Conservation (phyloP, 2,888 invertebrate genomes). For the Oscheius onirici region DNA sequence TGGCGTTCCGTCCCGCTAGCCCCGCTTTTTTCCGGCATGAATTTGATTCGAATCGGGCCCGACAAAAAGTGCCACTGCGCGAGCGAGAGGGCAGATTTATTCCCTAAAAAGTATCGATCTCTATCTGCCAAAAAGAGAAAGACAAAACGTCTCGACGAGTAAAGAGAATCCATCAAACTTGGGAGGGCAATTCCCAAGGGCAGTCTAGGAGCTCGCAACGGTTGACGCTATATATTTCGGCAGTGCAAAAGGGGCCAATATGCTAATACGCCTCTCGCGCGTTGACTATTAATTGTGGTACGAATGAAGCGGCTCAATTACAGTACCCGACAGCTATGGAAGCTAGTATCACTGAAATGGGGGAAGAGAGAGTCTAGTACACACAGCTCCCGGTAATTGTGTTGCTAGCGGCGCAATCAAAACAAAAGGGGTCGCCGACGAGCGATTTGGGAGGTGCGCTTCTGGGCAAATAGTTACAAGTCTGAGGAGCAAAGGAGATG, state of each 20-base stretch:
- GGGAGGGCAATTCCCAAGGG: constrained; percentile 1
- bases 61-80: not conserved
- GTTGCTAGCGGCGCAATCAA: constrained; percentile 23
- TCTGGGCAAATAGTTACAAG: constrained; percentile 28
- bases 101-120: constrained; percentile 17
- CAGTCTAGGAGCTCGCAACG: not conserved
- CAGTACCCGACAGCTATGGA: too few species aligned
- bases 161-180: constrained; percentile 18
- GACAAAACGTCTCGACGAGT: not conserved
- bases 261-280: not conserved
- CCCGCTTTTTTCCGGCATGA: not conserved
- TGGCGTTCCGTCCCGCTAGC: too few species aligned
- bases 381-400: constrained; percentile 8
- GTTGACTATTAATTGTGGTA: constrained; percentile 4
- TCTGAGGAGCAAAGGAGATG: too few species aligned
- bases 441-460: constrained; percentile 17
- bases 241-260: not conserved
- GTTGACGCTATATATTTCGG: not conserved
- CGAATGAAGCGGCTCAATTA: not conserved
- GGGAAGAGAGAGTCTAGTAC: not conserved
- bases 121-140: not conserved
- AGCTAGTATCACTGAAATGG: not conserved
- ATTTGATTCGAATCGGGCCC: not conserved
- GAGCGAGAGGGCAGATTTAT: constrained; percentile 3
- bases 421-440: constrained; percentile 18